Base-by-base conservation (phyloP, 2,797 vertebrate genomes). In the Coracias cyanogaster region DNA sequence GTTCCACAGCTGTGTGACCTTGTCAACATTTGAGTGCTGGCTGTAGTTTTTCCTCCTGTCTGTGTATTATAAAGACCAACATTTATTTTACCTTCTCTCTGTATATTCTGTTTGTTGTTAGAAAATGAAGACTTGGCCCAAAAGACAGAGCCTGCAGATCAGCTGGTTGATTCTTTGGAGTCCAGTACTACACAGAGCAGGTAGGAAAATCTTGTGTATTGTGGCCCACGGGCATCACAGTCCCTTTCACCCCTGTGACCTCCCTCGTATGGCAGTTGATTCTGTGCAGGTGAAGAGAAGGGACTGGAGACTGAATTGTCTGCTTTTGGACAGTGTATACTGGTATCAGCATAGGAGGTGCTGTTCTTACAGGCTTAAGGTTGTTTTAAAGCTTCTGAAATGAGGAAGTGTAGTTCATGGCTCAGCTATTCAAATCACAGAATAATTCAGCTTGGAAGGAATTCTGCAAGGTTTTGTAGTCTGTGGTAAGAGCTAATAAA, bases 71-170 rank as follows among this genome's bases (percentile, higher is more conserved):
- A 31, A 61, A 83, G 67, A 91, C 6, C 7, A 13, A 92, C 55
- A 16, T 61, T 54, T 93, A 52, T 94, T 96, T 91, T 14, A 54
- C 29, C 37, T 67, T 80, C 55, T 95, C 41, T 86, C 65, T 3
- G 0, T 93, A 6, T 86, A 58, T 97, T 97, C 87, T 93, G 14
- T 76, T 93, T 72, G 29, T 85, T 89, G 52, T 41, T 90, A 98
- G 98, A 96, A 90, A 96, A 97, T 96, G 97, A 97, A 97, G 97
- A 96, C 89, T 64, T 94, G 39, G 33, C 95, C 70, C 93, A 74
- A 54, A 89, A 80, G 86, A 69, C 86, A 62, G 91, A 94, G 88
- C 82, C 57, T 91, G 77, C 66, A 54, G 87, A 93, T 37, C 86
- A 82, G 76, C 73, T 78, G 60, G 57, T 73, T 88, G 84, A 73